Base-by-base conservation (phyloP, 2,888 invertebrate species). In the Labia minor region DNA sequence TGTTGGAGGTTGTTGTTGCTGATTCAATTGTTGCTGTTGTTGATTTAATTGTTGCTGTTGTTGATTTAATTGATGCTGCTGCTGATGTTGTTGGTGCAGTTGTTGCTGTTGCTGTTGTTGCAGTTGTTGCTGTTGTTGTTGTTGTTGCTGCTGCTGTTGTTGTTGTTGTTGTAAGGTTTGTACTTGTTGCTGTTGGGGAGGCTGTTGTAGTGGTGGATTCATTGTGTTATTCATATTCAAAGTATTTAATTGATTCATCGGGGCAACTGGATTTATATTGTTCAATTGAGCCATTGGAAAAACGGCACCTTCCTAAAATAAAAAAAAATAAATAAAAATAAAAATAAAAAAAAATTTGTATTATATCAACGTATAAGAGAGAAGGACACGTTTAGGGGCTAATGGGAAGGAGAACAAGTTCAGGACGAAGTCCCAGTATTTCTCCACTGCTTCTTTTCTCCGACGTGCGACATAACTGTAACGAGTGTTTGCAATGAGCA, bases 101-200 rank as follows among this genome's bases (percentile, higher is more conserved):
- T 72, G 72, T n/a, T 71, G 63, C 68, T 77, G 77, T 65, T 78
- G 78, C 64, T 82, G 81, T 71, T 82, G 82, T 26, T 77, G 78
- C 61, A 82, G 76, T 37, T 79, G 76, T 74, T 78, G 84, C 66
- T 77, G 81, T 76, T 83, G 83, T 20, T 80, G 78, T 19, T 80
- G 80, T 68, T 76, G 85, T 73, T 73, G 82, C 75, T 79, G 79
- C 61, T 81, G 80, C 71, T 86, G 86, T 74, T 85, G 82, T 21
- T 67, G 70, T 63, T 69, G 69, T 19, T 70, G 72, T 66, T 72
- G 73, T 37, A 70, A 71, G 18, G 18, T 20, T n/a, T 37, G 65
- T 61, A 70, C 70, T 63, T 70, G 70, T 19, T 69, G 69, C 61
- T 71, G 71, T 62, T 71, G 69, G 18, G 62, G n/a, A 19, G 65